Percentiles rank a stretch among this genome's conserved stretches.
These are phyloP conservation scores for Tragelaphus scriptus DNA, from an alignment of 2,113 vertebrate species.

Conservation along the genomic window DNA sequence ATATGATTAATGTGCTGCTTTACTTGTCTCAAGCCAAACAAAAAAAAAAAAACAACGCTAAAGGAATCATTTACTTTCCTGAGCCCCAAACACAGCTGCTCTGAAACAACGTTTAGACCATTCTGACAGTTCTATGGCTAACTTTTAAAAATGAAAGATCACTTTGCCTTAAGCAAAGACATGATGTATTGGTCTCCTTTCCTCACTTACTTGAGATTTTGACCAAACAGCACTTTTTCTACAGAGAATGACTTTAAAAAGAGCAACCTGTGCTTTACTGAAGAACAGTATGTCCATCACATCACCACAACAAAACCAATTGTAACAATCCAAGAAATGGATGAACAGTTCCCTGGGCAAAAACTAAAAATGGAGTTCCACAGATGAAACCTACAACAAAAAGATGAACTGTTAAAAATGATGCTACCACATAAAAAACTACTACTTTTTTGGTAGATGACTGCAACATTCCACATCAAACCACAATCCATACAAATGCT, in stretches of 20 bases:
- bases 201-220: background rate
- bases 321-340: background rate
- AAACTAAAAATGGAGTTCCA: background rate
- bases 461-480: background rate
- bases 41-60: background rate
- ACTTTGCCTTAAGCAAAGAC: background rate
- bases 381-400: background rate
- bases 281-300: background rate
- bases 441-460: background rate
- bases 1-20: background rate
- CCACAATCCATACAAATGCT: background rate
- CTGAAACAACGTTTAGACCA: background rate
- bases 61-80: background rate
- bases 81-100: background rate
- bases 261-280: background rate
- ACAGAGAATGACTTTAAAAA: background rate
- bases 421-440: background rate
- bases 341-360: background rate
- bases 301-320: background rate
- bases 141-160: background rate
- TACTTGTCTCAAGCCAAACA: background rate
- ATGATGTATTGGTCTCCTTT: background rate
- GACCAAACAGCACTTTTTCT: background rate
- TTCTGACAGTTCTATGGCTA: background rate
- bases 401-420: background rate